Conservation (phyloP, 1,140 invertebrate genomes). For the Mizuhopecten yessoensis region DNA sequence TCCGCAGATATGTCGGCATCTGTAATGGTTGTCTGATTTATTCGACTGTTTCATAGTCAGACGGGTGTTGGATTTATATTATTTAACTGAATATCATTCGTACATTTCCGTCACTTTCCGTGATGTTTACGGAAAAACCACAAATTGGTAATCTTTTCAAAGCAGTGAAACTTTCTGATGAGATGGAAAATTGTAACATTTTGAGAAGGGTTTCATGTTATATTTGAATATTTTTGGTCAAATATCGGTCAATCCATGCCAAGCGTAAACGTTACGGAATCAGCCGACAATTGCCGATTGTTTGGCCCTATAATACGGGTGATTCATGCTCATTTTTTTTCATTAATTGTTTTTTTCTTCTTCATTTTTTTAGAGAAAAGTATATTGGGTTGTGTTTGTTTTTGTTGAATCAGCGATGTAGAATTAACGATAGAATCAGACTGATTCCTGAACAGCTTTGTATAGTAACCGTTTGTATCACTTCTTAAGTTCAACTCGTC, state of each 20-base stretch:
- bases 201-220: background rate
- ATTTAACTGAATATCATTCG: background rate
- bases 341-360: background rate
- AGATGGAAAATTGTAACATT: background rate
- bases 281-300: background rate
- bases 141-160: background rate
- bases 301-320: background rate
- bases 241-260: background rate
- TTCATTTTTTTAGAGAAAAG: background rate
- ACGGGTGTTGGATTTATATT: background rate
- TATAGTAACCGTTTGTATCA: background rate
- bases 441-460: conserved; percentile 14
- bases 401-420: background rate
- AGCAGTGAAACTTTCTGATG: background rate
- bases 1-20: background rate
- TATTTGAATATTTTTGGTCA: background rate
- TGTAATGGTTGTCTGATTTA: background rate
- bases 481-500: background rate
- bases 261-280: background rate
- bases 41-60: background rate
- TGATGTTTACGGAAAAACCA: background rate
- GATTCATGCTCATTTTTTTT: background rate
- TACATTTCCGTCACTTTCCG: background rate
- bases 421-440: background rate
- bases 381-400: background rate